Base-by-base conservation (phyloP, 92 coral and sea anemone species). In the Heteractis magnifica region DNA sequence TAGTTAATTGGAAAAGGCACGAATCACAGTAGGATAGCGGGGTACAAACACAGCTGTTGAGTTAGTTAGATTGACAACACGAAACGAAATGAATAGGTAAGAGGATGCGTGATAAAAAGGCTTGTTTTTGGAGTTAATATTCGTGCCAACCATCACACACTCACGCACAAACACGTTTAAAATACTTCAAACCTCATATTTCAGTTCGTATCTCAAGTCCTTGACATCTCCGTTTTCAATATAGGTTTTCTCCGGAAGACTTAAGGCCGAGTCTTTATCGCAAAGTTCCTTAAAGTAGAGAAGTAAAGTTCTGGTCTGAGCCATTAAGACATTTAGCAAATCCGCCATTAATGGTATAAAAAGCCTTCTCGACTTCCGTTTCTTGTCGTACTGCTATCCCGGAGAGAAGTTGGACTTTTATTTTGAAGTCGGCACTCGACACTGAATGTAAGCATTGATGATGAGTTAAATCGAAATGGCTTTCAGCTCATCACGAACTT, bases 261-360 rank as follows among this genome's bases (percentile, higher is more conserved):
- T 81, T 65, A 51, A 52, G 58, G 77, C 84, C 70, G 73, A 81
- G 70, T 74, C 77, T 81, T 81, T 81, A 81, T 81, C 84, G 62
- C 83, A 49, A 65, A 79, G 75, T 79, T 79, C 83, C 83, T 79
- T 51, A 48, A 49, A 60, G n/a, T 41, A 6, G 58, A 62, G 51
- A 50, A 70, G 58, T 51, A 10, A 75, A 65, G 56, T 77, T 70
- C 73, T 81, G 14, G 62, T 52, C 26, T 52, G 65, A 51, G 26
- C 84, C 77, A 81, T 80, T 80, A 81, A 59, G 51, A 81, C 77
- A 81, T 81, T 81, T 81, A 51, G 77, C 77, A 81, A 81, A 65
- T 68, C 84, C 73, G 65, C 56, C 84, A 81, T 60, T 81, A 81
- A 11, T 64, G 71, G 59, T 19, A 80, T 64, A 18, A 70, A 71